Percentiles rank a stretch among this genome's conserved stretches.
Conservation (phyloP, 2,888 invertebrate species). For the Calliphora vomitoria region DNA sequence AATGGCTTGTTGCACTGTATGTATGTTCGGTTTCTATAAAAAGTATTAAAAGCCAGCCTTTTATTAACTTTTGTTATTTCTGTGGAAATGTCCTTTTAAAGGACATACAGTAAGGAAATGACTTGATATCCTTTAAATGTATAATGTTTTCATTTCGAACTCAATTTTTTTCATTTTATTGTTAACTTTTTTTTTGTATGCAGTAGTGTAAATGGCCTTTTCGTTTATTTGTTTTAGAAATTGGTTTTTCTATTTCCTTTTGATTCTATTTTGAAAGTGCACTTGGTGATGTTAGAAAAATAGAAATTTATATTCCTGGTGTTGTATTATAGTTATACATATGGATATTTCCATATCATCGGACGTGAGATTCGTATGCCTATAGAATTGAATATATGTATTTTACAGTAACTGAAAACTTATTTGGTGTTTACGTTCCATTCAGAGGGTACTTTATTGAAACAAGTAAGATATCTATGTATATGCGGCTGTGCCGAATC, state of each 20-base stretch:
- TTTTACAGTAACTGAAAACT: too few relatives aligned
- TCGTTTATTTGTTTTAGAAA: slow-evolving; percentile 54
- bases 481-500: too few relatives aligned
- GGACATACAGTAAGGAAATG: slow-evolving; percentile 6
- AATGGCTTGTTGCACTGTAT: slow-evolving; percentile 29
- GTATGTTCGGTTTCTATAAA: neutral
- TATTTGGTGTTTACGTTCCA: too few relatives aligned
- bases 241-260: slow-evolving; percentile 30
- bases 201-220: slow-evolving; percentile 36
- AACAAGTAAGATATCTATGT: too few relatives aligned
- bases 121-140: neutral
- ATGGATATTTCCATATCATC: neutral
- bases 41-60: neutral
- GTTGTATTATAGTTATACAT: neutral
- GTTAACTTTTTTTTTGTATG: slow-evolving; percentile 33
- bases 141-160: slow-evolving; percentile 35
- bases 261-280: slow-evolving; percentile 22
- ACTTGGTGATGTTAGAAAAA: slow-evolving; percentile 31
- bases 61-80: slow-evolving; percentile 32
- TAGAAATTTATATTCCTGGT: slow-evolving; percentile 2
- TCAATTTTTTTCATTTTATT: slow-evolving; percentile 45
- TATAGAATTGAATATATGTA: too few relatives aligned
- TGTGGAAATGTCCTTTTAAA: slow-evolving; percentile 20
- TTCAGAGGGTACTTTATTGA: too few relatives aligned
- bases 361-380: too few relatives aligned